Evolutionary conservation across 2,797 vertebrate species (phyloP).

Genomic region (Vireo griseus): DNA sequence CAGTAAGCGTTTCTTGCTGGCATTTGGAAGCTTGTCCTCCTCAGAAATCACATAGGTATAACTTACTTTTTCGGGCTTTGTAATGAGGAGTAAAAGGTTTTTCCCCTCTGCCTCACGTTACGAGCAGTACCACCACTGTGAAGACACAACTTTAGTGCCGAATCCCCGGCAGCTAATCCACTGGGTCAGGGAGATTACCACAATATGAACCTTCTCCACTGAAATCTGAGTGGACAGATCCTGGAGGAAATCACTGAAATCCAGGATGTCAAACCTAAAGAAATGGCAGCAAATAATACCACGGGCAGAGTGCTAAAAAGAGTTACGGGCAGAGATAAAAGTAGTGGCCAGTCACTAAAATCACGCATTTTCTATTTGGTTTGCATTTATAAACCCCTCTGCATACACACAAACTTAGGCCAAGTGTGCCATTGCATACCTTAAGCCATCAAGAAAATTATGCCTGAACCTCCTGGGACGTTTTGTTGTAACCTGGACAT

Average conservation of each 20-base stretch:
- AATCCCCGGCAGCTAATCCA: neutral
- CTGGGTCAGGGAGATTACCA: too few species aligned
- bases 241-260: neutral
- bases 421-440: fast-evolving
- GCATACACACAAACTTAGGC: neutral
- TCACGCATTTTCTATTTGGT: neutral
- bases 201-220: fast-evolving
- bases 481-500: neutral
- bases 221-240: fast-evolving
- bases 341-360: neutral
- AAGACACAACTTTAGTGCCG: fast-evolving
- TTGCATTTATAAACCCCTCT: neutral
- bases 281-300: neutral
- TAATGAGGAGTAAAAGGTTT: neutral
- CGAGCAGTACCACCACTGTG: neutral
- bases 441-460: neutral
- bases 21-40: neutral
- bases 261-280: fast-evolving
- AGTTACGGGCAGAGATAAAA: neutral
- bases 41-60: neutral
- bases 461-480: too few species aligned
- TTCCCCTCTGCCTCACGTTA: neutral
- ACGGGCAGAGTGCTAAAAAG: neutral
- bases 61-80: neutral
- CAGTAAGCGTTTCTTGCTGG: fast-evolving